A percentile compares a stretch with the other conserved stretches of the same genome.
Conservation (phyloP, 2,797 vertebrate species). For the Harpagifer antarcticus region DNA sequence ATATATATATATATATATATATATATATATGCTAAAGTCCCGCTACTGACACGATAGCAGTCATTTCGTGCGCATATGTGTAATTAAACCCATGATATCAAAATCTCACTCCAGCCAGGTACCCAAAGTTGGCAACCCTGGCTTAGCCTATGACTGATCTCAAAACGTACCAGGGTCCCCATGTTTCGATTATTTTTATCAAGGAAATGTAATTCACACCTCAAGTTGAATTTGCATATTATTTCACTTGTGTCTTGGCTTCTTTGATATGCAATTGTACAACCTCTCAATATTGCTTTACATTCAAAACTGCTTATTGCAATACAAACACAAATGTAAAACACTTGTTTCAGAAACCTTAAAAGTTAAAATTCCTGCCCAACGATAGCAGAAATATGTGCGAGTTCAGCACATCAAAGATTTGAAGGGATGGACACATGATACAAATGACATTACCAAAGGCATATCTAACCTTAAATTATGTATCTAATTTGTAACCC, state of each 20-base stretch:
- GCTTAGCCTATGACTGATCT: not conserved
- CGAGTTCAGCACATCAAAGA: slow-evolving; percentile 25
- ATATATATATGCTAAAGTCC: no score
- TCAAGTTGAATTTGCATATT: not conserved
- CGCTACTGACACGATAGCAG: no score
- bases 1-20: no score
- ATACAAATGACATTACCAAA: slow-evolving; percentile 31
- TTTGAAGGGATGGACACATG: slow-evolving; percentile 35
- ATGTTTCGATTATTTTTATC: not conserved
- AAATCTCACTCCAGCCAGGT: no score
- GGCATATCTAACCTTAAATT: slow-evolving; percentile 28
- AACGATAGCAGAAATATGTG: slow-evolving; percentile 54
- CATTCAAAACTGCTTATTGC: not conserved
- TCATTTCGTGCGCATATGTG: no score
- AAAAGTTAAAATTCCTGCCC: not conserved
- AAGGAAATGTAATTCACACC: not conserved
- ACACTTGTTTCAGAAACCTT: not conserved
- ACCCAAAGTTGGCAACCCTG: no score
- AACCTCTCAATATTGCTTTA: slow-evolving; percentile 2
- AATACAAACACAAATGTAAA: not conserved
- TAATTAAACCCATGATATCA: no score
- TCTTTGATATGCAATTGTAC: not conserved
- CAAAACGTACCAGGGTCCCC: slow-evolving; percentile 12
- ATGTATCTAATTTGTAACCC: not conserved
- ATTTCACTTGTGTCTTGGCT: not conserved